Conservation (phyloP, 2,797 vertebrate genomes). For the Sebastes minor region DNA sequence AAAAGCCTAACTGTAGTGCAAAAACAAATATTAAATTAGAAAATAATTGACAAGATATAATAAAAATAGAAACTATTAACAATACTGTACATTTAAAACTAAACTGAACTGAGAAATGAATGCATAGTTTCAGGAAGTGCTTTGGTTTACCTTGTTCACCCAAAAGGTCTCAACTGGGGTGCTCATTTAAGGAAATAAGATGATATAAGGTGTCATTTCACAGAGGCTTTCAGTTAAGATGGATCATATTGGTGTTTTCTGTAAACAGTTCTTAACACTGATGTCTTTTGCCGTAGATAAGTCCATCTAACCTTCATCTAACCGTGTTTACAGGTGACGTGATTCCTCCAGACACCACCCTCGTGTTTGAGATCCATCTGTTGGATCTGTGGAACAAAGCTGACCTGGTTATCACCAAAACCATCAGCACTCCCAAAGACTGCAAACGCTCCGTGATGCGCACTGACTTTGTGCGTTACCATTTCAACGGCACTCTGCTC, state of each 20-base stretch:
- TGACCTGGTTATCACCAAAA: conserved; percentile 88
- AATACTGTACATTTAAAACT: no score
- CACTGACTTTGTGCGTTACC: conserved; percentile 94
- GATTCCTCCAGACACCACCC: conserved; percentile 90
- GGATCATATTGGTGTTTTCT: background rate
- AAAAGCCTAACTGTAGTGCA: no score
- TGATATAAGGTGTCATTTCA: background rate
- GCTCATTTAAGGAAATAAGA: background rate
- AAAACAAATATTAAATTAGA: no score
- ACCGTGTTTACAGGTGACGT: conserved; percentile 64
- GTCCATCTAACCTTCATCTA: background rate
- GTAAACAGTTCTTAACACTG: background rate
- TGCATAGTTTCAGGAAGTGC: no score
- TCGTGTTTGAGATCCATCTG: conserved; percentile 92
- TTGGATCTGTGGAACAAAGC: conserved; percentile 94
- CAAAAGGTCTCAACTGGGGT: background rate
- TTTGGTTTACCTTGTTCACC: no score
- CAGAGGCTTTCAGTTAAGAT: background rate
- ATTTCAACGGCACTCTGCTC: conserved; percentile 93
- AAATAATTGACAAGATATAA: no score
- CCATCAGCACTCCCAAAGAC: conserved; percentile 80
- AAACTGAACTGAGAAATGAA: no score
- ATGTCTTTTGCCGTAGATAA: background rate
- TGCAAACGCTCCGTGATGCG: conserved; percentile 91
- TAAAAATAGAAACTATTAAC: no score